Evolutionary conservation across 1,140 invertebrate species (phyloP), one percentile per base, ranked within the genome.

Genomic region (Zaprionus tsacasi): DNA sequence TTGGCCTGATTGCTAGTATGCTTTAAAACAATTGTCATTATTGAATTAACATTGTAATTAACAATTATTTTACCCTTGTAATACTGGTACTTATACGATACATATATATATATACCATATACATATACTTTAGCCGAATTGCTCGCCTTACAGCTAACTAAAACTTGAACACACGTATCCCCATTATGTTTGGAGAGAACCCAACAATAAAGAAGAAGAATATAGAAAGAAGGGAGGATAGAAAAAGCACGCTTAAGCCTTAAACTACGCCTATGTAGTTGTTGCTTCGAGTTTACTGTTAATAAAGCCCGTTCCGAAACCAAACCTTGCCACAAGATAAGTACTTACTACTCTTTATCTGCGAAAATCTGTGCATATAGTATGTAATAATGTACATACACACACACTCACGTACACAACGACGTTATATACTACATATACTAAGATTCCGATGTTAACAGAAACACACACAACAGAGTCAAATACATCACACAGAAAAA

Each of bases 1-100:
- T 70, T 76, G 70, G 79, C 83, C 73, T 66, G 66, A 71, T 60
- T 65, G 59, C 56, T 70, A 54, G 45, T 50, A 21, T 70, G 67
- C 48, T 43, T 59, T 60, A 25, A 38, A 12, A 21, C 12, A 17
- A 15, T 54, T 38, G 13, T n/a, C n/a, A 63, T 11, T 35, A 13
- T 54, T 48, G 15, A 12, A 64, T 50, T 38, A 21, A 21, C 21
- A 21, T 21, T 21, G 21, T 21, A 1, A 50, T 17, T 17, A 60
- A 17, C 17, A 50, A 35, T 64, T 65, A 55, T 55, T 55, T 38
- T 55, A 54, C 7, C 27, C 30, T 38, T 35, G 15, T 30, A 27
- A 30, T 54, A 54, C 27, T 30, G 52, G 35, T 25, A 54, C n/a
- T 15, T 55, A 27, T 30, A 55, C 25, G 27, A 55, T 25, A 25